Percentiles rank a stretch among this genome's conserved stretches.
Evolutionary conservation across 2,888 invertebrate genomes (phyloP).

Genomic region (Exocentrus adspersus): DNA sequence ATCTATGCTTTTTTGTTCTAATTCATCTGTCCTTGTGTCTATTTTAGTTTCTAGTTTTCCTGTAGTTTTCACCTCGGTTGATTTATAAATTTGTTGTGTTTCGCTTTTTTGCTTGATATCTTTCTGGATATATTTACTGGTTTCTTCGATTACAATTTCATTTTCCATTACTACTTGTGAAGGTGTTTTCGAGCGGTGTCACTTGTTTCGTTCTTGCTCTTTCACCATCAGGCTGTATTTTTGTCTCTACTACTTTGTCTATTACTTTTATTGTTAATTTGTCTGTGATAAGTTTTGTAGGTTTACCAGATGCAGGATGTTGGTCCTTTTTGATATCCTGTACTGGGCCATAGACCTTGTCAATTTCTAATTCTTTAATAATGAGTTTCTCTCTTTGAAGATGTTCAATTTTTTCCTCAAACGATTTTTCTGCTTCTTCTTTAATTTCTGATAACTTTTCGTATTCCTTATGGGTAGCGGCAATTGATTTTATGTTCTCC

Average conservation of each 20-base stretch:
- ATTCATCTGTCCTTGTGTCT: not conserved
- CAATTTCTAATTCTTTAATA: not conserved
- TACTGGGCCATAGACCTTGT: conserved; percentile 13
- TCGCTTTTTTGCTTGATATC: not conserved
- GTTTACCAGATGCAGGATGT: not conserved
- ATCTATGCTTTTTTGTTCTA: not conserved
- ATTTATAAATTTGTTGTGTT: not conserved
- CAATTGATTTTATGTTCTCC: conserved; percentile 14
- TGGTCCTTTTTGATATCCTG: conserved; percentile 4
- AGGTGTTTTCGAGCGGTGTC: not conserved
- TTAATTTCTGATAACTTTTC: not conserved
- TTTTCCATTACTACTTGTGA: not conserved
- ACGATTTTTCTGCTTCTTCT: not conserved
- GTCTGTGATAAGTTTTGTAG: conserved; percentile 3
- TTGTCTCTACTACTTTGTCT: conserved; percentile 2
- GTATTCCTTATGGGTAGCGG: not conserved
- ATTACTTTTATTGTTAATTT: not conserved
- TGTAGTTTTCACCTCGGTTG: not conserved
- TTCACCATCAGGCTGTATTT: not conserved
- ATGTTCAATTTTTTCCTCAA: not conserved
- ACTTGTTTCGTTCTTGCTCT: not conserved
- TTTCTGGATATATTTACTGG: not conserved
- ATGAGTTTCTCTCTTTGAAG: not conserved
- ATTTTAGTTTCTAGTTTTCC: not conserved
- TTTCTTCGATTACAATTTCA: not conserved